Evolutionary conservation across 2,797 vertebrate species (phyloP), one percentile per base, ranked within the genome.

Genomic region (Sebastolobus alascanus): DNA sequence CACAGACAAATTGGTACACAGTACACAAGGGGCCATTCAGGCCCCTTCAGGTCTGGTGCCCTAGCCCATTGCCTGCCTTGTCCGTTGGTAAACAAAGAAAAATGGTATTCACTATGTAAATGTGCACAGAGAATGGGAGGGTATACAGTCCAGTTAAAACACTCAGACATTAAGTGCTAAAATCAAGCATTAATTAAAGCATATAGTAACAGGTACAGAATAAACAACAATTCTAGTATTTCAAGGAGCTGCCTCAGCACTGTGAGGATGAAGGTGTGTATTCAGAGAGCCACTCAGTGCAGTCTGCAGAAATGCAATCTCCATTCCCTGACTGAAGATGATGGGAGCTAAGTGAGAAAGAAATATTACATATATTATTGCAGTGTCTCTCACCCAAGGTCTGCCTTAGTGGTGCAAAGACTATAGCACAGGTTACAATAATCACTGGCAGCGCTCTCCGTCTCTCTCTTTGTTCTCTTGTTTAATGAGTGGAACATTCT

Each of bases 401-500:
- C 14, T 65, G 76, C 31, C 7, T 18, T 5, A 6, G 35, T 16
- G 13, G 18, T 14, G 18, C 54, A 37, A 43, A 68, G 33, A 69
- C 18, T 14, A 46, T 2, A 29, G 50, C 29, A 64, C 55, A 64
- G 20, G 33, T 52, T 66, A 37, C 35, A 66, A 58, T 43, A 66
- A 76, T 65, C 40, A 59, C 31, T 73, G 54, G 20, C 77, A 56
- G 8, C 9, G 73, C 52, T 68, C 22, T 61, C 73, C 18, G 33
- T n/a, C 35, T 73, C 35, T 70, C 61, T 16, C 64, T 72, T 66
- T 77, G 60, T 38, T 80, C 69, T 65, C 74, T 27, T 68, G 70
- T 72, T 82, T 84, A 87, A 83, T 74, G 76, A 77, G 71, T 61
- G 76, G 56, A 75, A 85, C 67, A 33, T 66, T 85, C 43, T 80